phyloP scores from a whole-genome alignment of 2,888 invertebrate genomes.

The Drosophila atroscutellata region DNA sequence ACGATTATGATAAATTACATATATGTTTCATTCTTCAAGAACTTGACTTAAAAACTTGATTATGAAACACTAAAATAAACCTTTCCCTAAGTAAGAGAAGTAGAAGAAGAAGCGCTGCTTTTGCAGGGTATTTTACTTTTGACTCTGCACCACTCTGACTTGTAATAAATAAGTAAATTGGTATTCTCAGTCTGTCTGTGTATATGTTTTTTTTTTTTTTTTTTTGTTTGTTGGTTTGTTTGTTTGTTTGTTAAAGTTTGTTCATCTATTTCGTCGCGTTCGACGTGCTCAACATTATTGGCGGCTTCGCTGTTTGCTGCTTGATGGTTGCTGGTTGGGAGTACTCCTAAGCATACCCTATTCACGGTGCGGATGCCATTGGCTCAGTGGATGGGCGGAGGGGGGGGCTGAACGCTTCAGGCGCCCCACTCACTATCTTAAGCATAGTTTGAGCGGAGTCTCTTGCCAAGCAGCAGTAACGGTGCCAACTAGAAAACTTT shows the following conservation, averaged over 20 bases:
- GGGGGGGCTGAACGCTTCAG: neutral
- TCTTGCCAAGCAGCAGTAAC: conserved; percentile 32
- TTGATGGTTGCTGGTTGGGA: neutral
- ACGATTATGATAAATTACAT: too few relatives aligned
- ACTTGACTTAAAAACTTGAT: too few relatives aligned
- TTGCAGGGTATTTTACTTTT: neutral
- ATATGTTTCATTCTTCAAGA: too few relatives aligned
- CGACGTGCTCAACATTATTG: conserved; percentile 68
- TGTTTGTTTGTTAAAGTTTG: conserved; percentile 71
- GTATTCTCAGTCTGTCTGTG: conserved; percentile 38
- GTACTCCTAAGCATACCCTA: neutral
- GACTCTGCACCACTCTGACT: neutral
- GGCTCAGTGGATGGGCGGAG: neutral
- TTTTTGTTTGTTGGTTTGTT: conserved; percentile 21
- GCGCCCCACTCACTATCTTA: conserved; percentile 3
- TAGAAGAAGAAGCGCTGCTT: neutral
- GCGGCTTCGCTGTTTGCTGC: conserved; percentile 30
- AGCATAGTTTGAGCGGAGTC: conserved; percentile 42
- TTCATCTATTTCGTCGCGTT: conserved; percentile 68
- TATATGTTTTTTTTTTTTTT: conserved; percentile 6
- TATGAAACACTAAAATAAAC: neutral
- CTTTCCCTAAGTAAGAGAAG: neutral
- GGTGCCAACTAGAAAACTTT: conserved; percentile 73
- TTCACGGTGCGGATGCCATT: neutral
- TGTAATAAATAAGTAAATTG: conserved; percentile 69